These are phyloP conservation scores for Cyphomyrus discorhynchus DNA, from an alignment of 2,113 vertebrate genomes.

Conservation along the genomic window DNA sequence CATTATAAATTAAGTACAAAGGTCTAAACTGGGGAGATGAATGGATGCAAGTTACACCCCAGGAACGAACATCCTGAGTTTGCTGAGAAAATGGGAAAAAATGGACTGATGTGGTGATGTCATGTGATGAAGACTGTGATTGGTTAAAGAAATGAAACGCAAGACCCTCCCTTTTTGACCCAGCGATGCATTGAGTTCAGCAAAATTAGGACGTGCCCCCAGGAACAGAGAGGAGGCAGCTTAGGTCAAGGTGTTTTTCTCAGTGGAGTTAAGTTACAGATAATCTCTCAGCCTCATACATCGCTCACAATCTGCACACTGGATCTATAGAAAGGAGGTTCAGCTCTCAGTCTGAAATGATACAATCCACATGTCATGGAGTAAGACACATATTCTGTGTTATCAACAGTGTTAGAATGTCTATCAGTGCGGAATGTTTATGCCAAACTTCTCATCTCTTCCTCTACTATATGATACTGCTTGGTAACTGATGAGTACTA, in stretches of 20 bases:
- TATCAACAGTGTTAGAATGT: not conserved
- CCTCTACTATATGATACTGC: not conserved
- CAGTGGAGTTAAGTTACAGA: not conserved
- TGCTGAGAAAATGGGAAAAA: not conserved
- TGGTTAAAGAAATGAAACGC: not conserved
- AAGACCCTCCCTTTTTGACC: not conserved
- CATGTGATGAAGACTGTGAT: not conserved
- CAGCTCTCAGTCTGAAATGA: not conserved
- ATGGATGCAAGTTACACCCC: not conserved
- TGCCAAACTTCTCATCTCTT: not conserved
- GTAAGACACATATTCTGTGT: not conserved
- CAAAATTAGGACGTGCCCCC: not conserved
- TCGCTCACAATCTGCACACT: not conserved
- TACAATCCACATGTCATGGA: not conserved
- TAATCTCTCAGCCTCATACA: not conserved
- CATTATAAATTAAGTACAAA: not conserved
- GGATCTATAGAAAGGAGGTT: not conserved
- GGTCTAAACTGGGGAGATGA: not conserved
- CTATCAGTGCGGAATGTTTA: not conserved
- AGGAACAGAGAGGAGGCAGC: not conserved
- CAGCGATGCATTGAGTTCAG: not conserved
- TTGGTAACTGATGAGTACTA: not conserved
- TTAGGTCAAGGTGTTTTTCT: not conserved
- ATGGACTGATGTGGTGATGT: not conserved
- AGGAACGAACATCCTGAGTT: not conserved